phyloP scores from a whole-genome alignment of 2,888 invertebrate genomes.

The Zaprionus bogoriensis region DNA sequence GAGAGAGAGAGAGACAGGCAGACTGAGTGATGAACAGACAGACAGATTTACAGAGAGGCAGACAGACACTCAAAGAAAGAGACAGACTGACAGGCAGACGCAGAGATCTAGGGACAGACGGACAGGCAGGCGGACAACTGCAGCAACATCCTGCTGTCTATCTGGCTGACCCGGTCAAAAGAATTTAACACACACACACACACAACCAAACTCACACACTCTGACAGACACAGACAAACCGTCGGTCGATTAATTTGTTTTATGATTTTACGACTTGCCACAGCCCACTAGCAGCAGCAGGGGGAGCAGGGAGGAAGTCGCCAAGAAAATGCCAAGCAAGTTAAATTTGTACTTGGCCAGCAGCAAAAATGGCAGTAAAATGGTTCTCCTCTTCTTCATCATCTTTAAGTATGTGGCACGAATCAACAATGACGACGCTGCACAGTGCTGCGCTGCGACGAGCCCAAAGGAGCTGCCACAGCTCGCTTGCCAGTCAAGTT shows the following conservation, averaged over 20 bases:
- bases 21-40: background rate
- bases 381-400: constrained; percentile 43
- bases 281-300: constrained; percentile 39
- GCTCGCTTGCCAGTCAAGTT: constrained; percentile 40
- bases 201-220: too few relatives aligned
- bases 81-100: too few relatives aligned
- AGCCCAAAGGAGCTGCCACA: constrained; percentile 45
- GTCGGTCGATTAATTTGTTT: constrained; percentile 71
- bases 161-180: background rate
- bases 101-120: background rate
- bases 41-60: too few relatives aligned
- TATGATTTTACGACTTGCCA: constrained; percentile 71
- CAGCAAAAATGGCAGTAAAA: constrained; percentile 74
- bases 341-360: constrained; percentile 60
- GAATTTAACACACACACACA: constrained; percentile 7
- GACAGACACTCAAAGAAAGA: too few relatives aligned
- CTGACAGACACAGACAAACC: constrained; percentile 26
- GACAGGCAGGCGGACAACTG: background rate
- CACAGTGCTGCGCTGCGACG: background rate
- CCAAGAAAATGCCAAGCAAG: constrained; percentile 36
- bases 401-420: constrained; percentile 65
- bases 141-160: background rate
- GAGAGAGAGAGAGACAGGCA: background rate
- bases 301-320: background rate
- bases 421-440: constrained; percentile 40